A percentile compares a stretch with the other conserved stretches of the same genome.
These are phyloP conservation scores for Drosophila saltans DNA, from an alignment of 1,140 invertebrate genomes.

Conservation along the genomic window DNA sequence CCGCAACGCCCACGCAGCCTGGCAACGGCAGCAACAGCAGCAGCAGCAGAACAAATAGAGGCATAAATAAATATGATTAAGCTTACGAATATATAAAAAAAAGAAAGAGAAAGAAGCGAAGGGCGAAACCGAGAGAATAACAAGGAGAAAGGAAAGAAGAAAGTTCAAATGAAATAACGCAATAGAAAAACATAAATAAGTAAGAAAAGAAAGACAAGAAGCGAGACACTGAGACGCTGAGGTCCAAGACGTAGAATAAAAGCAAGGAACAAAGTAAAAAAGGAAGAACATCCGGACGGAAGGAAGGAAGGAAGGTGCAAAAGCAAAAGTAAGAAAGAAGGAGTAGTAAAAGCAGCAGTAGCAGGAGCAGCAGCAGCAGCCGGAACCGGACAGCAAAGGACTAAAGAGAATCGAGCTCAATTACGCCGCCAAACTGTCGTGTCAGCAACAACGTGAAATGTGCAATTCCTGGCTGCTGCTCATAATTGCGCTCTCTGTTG, in stretches of 20 bases:
- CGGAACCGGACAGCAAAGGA: slow-evolving; percentile 32
- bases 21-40: slow-evolving; percentile 36
- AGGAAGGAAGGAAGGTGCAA: background rate
- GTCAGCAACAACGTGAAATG: slow-evolving; percentile 83
- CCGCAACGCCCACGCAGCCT: slow-evolving; percentile 16
- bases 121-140: background rate
- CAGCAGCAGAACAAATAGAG: slow-evolving; percentile 43
- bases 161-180: slow-evolving; percentile 81
- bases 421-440: slow-evolving; percentile 82
- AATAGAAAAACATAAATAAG: slow-evolving; percentile 79
- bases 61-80: slow-evolving; percentile 81
- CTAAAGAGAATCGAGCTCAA: slow-evolving; percentile 77
- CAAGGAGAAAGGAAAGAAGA: slow-evolving; percentile 10
- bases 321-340: background rate
- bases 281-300: background rate
- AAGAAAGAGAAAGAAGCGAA: slow-evolving; percentile 3
- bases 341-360: slow-evolving; percentile 5
- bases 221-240: background rate
- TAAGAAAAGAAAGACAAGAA: slow-evolving; percentile 39
- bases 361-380: slow-evolving; percentile 21
- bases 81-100: slow-evolving; percentile 81
- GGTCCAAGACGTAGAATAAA: slow-evolving; percentile 8
- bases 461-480: slow-evolving; percentile 83
- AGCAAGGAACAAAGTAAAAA: background rate
- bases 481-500: slow-evolving; percentile 82